Evolutionary conservation across 2,797 vertebrate genomes (phyloP), one percentile per base, ranked within the genome.

Genomic region (Macropus fuliginosus): DNA sequence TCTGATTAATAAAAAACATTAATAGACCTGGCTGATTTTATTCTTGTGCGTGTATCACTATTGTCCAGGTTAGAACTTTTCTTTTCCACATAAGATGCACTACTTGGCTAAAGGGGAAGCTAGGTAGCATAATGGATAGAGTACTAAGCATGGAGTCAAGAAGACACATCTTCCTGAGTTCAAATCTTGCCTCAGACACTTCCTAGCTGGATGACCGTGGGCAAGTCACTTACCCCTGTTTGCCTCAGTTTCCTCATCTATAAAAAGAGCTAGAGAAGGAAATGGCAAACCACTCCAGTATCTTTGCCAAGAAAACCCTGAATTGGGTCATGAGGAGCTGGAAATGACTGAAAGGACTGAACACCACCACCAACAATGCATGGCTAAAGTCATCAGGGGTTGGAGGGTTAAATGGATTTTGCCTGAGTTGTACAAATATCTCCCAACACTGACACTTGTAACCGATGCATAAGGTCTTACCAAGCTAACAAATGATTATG

Each of bases 401-500:
- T 46, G 8, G n/a, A 55, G 94, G 50, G 54, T 24, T 74, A 4
- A 94, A 95, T 93, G 92, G n/a, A 56, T 90, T 92, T 94, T 52
- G 5, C 93, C 55, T 54, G 1, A 40, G 91, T 95, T 94, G 46
- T 62, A 92, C 14, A 59, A 95, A 93, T 95, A n/a, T 11, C 46
- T 95, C 54, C 66, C 50, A 93, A 52, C 27, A 27, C 34, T 55
- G 1, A 21, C 57, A 34, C 93, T 57, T 96, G 2, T 52, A 66
- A 62, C 92, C 3, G 40, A 91, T 34, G 81, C 5, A 21, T 52
- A 91, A 90, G 52, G 94, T 96, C 91, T 93, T 66, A 57, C 56
- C 59, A 87, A 94, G 62, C 59, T 95, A 97, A 89, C 93, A 74
- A 95, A 91, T 95, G 91, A 29, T 95, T 96, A 90, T 94, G 59